Evolutionary conservation across 2,888 invertebrate species (phyloP).

Genomic region (Ophraella communa): DNA sequence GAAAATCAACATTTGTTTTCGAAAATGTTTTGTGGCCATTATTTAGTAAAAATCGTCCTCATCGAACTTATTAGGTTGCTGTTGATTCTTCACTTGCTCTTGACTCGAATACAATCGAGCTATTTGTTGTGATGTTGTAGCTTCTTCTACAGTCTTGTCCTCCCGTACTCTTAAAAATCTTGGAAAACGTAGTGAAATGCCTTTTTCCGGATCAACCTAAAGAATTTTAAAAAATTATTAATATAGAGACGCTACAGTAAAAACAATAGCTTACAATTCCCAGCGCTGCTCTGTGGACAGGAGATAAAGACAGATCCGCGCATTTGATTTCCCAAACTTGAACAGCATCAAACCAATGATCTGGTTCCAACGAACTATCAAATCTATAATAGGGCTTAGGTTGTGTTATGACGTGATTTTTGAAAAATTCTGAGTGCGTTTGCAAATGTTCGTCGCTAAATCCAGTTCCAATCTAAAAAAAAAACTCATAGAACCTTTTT

Average conservation of each 20-base stretch:
- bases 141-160: constrained; percentile 92
- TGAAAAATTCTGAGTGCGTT: constrained; percentile 76
- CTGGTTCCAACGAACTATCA: constrained; percentile 76
- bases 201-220: constrained; percentile 84
- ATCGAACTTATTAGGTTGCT: constrained; percentile 51
- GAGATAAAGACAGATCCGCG: constrained; percentile 96
- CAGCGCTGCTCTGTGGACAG: constrained; percentile 87
- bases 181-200: constrained; percentile 95
- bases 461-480: constrained; percentile 82
- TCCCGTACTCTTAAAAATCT: constrained; percentile 88
- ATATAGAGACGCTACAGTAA: not conserved
- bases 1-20: too few species aligned
- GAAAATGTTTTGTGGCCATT: too few species aligned
- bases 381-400: constrained; percentile 83
- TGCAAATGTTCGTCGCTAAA: constrained; percentile 91
- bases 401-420: constrained; percentile 74
- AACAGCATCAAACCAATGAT: constrained; percentile 87
- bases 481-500: constrained; percentile 16
- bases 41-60: constrained; percentile 73
- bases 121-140: constrained; percentile 88
- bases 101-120: constrained; percentile 91
- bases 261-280: constrained; percentile 70
- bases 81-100: constrained; percentile 84
- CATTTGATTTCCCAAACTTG: constrained; percentile 80
- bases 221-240: constrained; percentile 20